Base-by-base conservation (phyloP, 2,113 vertebrate species). In the Pampusana beccarii region DNA sequence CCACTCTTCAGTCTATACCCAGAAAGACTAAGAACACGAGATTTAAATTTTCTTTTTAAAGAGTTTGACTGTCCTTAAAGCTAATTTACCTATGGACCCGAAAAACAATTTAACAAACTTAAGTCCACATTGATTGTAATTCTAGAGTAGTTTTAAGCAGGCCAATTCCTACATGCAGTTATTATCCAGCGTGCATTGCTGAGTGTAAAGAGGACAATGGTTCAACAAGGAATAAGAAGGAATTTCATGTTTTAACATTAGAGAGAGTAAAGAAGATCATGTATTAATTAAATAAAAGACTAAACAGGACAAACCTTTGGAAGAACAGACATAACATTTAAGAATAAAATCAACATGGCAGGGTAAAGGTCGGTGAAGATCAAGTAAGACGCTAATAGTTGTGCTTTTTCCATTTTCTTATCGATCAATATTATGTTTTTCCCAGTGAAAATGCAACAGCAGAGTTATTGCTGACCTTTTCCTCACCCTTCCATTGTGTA, bases 381-480 rank as follows among this genome's bases (percentile, higher is more conserved):
- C 98, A 98, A 97, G 97, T 93, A 95, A 97, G 97, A 97, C 87
- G 87, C 98, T 97, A 97, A 98, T 95, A 98, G 97, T 97, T 92
- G 84, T 82, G 97, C 98, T 97, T 98, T 98, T 97, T 97, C 98
- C 98, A 98, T 98, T 98, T 98, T 97, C 98, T 97, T 97, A 98
- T 98, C 97, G 97, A 98, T 98, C 98, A 98, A 98, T 98, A 98
- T 93, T 93, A 98, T 98, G 98, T 98, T 97, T 97, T 98, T 96
- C 93, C 88, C 83, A 84, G 97, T 97, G 97, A 97, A 98, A 97
- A 97, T 88, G 96, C 97, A 97, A 92, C 96, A 11, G 95, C 97
- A 97, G 98, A 98, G 97, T 98, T 98, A 98, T 97, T 95, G 97
- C 97, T 98, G 98, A 98, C 98, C 98, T 98, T 98, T 98, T 95